These are phyloP conservation scores for Alouatta palliata DNA, from an alignment of 2,113 vertebrate genomes.

Conservation along the genomic window DNA sequence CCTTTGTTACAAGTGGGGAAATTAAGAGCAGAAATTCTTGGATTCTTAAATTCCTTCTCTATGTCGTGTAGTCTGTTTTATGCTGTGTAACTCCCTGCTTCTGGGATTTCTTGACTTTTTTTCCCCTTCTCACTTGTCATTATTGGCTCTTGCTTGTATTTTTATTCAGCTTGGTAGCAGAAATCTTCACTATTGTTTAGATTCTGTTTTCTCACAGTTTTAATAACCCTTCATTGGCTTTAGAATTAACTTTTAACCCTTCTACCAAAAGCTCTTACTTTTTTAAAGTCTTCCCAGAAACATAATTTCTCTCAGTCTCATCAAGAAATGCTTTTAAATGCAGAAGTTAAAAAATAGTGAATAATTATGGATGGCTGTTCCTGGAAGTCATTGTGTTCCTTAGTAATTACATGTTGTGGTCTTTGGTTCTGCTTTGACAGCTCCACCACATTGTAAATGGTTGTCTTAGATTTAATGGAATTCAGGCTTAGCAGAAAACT, in stretches of 20 bases:
- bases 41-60: background rate
- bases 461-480: conserved; percentile 33
- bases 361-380: conserved; percentile 2
- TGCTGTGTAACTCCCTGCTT: background rate
- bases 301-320: background rate
- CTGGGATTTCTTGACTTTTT: background rate
- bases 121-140: background rate
- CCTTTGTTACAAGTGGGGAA: background rate
- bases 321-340: conserved; percentile 3
- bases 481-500: conserved; percentile 19
- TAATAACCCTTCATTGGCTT: background rate
- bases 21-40: conserved; percentile 21
- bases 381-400: conserved; percentile 43
- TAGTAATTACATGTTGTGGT: conserved; percentile 39
- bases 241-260: conserved; percentile 49
- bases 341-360: conserved; percentile 50
- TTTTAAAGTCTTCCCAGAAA: conserved; percentile 8
- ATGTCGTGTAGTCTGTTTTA: background rate
- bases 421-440: conserved; percentile 45
- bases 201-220: background rate
- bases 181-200: background rate
- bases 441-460: conserved; percentile 22
- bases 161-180: background rate
- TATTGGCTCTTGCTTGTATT: background rate
- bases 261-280: conserved; percentile 5